Conservation (phyloP, 2,797 vertebrate genomes). For the Leptatherina wallacei region DNA sequence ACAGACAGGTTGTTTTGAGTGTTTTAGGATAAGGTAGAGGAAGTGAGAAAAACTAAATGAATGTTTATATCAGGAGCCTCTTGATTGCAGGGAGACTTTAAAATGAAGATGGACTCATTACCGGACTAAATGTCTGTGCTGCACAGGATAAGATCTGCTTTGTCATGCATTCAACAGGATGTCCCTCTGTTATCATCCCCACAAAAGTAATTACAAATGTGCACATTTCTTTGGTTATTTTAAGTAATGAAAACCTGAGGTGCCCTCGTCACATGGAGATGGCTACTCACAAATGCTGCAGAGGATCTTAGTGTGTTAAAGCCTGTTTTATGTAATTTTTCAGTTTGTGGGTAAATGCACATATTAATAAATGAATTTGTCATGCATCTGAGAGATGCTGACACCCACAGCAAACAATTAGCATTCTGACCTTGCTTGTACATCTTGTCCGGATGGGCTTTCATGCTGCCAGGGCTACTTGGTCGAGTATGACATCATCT, state of each 20-base stretch:
- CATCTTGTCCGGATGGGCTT: slow-evolving; percentile 67
- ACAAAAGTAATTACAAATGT: slow-evolving; percentile 29
- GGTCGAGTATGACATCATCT: slow-evolving; percentile 73
- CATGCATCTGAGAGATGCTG: slow-evolving; percentile 37
- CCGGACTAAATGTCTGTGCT: slow-evolving; percentile 67
- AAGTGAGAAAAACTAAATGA: slow-evolving; percentile 67
- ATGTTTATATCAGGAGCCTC: slow-evolving; percentile 66
- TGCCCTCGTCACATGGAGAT: background rate
- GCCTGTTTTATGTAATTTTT: slow-evolving; percentile 37
- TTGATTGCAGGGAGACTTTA: slow-evolving; percentile 69
- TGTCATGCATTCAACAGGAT: slow-evolving; percentile 46
- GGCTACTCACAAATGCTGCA: background rate
- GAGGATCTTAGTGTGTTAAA: slow-evolving; percentile 6
- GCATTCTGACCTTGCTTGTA: slow-evolving; percentile 68
- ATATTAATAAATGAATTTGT: slow-evolving; percentile 43
- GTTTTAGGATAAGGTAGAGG: slow-evolving; percentile 56
- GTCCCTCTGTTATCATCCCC: slow-evolving; percentile 29
- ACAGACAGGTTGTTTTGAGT: slow-evolving; percentile 58
- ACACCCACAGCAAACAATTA: slow-evolving; percentile 38
- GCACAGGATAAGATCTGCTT: slow-evolving; percentile 61
- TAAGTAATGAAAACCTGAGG: slow-evolving; percentile 16
- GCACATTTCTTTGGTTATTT: slow-evolving; percentile 64
- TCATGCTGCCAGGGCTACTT: slow-evolving; percentile 53
- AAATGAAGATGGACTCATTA: slow-evolving; percentile 68
- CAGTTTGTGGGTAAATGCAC: slow-evolving; percentile 43